Percentiles rank a stretch among this genome's conserved stretches.
Evolutionary conservation across 1,140 invertebrate species (phyloP).

Genomic region (Drosophila pruinosa): DNA sequence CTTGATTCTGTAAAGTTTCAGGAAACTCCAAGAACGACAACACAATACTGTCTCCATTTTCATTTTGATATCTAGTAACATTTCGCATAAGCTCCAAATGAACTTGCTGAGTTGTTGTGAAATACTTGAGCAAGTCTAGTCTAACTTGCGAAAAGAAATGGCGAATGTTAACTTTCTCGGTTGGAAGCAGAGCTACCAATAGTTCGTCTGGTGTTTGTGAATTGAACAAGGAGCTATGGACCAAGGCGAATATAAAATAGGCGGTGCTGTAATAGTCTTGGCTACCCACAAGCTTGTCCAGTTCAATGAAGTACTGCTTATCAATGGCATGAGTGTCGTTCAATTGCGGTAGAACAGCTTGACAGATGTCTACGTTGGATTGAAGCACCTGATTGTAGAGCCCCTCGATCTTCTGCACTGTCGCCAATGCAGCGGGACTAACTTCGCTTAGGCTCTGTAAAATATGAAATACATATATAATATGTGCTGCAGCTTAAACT

Average conservation of each 20-base stretch:
- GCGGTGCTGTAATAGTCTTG: constrained; percentile 56
- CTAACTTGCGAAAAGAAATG: constrained; percentile 38
- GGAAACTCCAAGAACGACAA: constrained; percentile 48
- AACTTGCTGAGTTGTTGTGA: constrained; percentile 11
- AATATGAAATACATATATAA: not conserved
- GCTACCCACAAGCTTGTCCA: constrained; percentile 32
- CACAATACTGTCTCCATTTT: constrained; percentile 32
- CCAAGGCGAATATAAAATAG: constrained; percentile 52
- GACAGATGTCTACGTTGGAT: constrained; percentile 32
- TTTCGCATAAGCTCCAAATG: constrained; percentile 38
- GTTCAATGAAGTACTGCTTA: constrained; percentile 49
- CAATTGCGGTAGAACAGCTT: constrained; percentile 8
- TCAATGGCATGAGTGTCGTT: constrained; percentile 52
- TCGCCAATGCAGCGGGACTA: not conserved
- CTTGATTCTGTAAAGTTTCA: constrained; percentile 16
- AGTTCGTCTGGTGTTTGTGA: constrained; percentile 18
- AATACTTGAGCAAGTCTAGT: constrained; percentile 32
- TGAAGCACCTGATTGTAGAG: constrained; percentile 55
- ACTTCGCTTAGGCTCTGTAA: not conserved
- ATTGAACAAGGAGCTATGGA: constrained; percentile 43
- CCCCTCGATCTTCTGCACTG: constrained; percentile 37
- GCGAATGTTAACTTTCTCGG: constrained; percentile 52
- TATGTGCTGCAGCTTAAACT: not conserved
- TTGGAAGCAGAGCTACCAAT: constrained; percentile 38
- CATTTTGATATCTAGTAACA: constrained; percentile 31